Evolutionary conservation across 1,140 invertebrate species (phyloP).

Genomic region (Dendroctonus ponderosae): DNA sequence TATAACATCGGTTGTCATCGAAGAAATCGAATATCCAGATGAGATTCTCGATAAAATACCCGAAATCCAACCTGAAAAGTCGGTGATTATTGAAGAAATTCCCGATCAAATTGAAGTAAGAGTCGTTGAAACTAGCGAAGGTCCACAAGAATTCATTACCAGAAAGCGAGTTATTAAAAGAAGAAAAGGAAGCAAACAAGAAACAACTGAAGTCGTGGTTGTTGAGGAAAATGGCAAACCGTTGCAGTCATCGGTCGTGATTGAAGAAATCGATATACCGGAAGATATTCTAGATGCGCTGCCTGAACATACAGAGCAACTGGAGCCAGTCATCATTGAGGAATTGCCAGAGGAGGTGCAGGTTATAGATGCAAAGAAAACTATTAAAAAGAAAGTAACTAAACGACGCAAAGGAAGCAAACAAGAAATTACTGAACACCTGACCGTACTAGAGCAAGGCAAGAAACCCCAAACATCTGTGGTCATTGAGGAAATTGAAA

Average conservation of each 20-base stretch:
- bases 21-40: constrained; percentile 34
- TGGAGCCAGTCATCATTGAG: constrained; percentile 20
- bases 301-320: constrained; percentile 3
- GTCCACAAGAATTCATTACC: constrained; percentile 39
- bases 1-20: constrained; percentile 45
- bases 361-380: constrained; percentile 45
- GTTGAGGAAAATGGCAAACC: constrained; percentile 46
- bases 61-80: constrained; percentile 33
- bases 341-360: constrained; percentile 37
- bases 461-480: constrained; percentile 49
- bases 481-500: constrained; percentile 52
- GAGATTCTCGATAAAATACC: constrained; percentile 28
- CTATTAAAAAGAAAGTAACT: constrained; percentile 37
- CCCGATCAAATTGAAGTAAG: constrained; percentile 48
- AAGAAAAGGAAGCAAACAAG: constrained; percentile 43
- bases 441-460: constrained; percentile 53
- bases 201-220: constrained; percentile 46
- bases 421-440: constrained; percentile 53
- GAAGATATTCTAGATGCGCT: constrained; percentile 13
- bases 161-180: constrained; percentile 48
- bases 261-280: constrained; percentile 48
- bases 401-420: constrained; percentile 49
- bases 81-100: constrained; percentile 46
- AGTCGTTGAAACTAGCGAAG: constrained; percentile 40
- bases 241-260: constrained; percentile 46